Conservation (phyloP, 1,140 invertebrate genomes). For the Drosophila mauritiana region DNA sequence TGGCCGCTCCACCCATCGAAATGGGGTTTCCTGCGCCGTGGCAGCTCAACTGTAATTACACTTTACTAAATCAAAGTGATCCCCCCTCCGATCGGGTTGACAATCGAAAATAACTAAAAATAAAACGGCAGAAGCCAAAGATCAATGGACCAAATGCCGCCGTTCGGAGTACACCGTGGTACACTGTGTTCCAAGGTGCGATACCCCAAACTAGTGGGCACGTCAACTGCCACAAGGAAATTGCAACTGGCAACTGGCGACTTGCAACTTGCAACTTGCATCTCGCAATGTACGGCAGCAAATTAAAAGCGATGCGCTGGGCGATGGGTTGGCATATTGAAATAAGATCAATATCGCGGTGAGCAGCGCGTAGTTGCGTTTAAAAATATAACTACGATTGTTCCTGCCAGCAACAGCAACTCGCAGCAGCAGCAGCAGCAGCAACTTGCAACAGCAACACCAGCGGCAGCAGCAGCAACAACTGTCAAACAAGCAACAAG, state of each 20-base stretch:
- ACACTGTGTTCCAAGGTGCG: slow-evolving; percentile 29
- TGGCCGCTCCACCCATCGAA: background rate
- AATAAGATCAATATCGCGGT: slow-evolving; percentile 81
- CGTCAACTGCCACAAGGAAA: slow-evolving; percentile 48
- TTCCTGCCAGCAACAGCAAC: slow-evolving; percentile 40
- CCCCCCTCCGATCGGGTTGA: slow-evolving; percentile 26
- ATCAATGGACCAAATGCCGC: slow-evolving; percentile 47
- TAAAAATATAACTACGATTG: slow-evolving; percentile 77
- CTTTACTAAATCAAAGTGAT: slow-evolving; percentile 46
- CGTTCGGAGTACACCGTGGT: background rate
- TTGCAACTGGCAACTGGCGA: slow-evolving; percentile 47
- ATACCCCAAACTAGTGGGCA: slow-evolving; percentile 48
- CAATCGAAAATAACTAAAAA: slow-evolving; percentile 29
- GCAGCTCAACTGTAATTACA: slow-evolving; percentile 39
- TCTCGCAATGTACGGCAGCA: slow-evolving; percentile 48
- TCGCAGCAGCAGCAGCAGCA: slow-evolving; percentile 9
- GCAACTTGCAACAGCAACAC: slow-evolving; percentile 14
- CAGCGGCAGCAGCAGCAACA: slow-evolving; percentile 62
- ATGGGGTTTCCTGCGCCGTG: slow-evolving; percentile 8
- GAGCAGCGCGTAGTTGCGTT: slow-evolving; percentile 78
- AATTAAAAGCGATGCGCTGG: slow-evolving; percentile 61
- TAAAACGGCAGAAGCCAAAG: slow-evolving; percentile 25
- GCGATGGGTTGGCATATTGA: slow-evolving; percentile 69
- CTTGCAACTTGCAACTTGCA: slow-evolving; percentile 10
- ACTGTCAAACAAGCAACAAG: slow-evolving; percentile 84